Conservation (phyloP, 2,797 vertebrate genomes). For the Leuciscus waleckii region DNA sequence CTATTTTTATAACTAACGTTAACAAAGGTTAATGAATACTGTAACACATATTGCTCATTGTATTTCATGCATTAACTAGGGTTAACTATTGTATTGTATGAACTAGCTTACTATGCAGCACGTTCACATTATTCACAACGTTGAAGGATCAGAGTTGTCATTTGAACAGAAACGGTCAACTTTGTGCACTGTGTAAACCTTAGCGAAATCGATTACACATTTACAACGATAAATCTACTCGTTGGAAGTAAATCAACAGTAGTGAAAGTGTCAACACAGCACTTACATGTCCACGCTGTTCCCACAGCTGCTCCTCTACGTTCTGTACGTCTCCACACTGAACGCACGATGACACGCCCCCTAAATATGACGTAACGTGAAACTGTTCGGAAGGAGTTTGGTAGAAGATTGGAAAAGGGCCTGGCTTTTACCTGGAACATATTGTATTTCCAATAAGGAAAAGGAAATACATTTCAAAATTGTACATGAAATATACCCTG, state of each 20-base stretch:
- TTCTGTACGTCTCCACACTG: background rate
- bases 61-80: background rate
- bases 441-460: background rate
- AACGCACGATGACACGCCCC: conserved; percentile 12
- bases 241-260: background rate
- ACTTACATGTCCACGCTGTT: conserved; percentile 34
- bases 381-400: too few relatives aligned
- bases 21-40: background rate
- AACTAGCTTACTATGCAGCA: background rate
- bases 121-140: background rate
- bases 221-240: background rate
- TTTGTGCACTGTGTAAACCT: background rate
- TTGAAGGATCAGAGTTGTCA: background rate
- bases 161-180: background rate
- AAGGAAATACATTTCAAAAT: background rate
- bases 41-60: background rate
- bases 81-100: background rate
- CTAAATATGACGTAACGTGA: background rate
- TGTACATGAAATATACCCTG: background rate
- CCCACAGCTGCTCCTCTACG: background rate
- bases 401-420: background rate
- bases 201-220: background rate
- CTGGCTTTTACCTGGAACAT: background rate
- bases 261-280: background rate
- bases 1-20: background rate